phyloP scores from a whole-genome alignment of 2,797 vertebrate species.

The Melanotaenia boesemani region DNA sequence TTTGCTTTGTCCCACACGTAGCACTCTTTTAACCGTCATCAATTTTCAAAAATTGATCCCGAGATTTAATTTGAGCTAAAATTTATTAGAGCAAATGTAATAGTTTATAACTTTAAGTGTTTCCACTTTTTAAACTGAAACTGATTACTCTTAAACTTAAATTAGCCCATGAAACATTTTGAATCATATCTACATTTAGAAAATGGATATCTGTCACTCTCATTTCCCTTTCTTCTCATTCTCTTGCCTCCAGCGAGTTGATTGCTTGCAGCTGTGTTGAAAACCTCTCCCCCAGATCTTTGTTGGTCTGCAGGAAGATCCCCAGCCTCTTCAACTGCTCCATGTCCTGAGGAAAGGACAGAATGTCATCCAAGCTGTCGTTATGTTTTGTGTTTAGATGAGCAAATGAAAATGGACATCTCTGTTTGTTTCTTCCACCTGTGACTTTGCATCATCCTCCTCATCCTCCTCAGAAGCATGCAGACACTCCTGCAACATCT shows the following conservation, averaged over 20 bases:
- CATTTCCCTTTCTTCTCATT: constrained; percentile 8
- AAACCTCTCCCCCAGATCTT: constrained; percentile 72
- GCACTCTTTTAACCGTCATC: no score
- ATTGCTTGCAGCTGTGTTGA: constrained; percentile 64
- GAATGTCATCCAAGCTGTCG: not conserved
- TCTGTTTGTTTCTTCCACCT: constrained; percentile 37
- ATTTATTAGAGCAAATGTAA: not conserved
- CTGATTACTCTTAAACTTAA: not conserved
- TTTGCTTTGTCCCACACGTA: not conserved
- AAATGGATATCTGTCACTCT: not conserved
- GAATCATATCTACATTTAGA: not conserved
- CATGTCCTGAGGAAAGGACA: constrained; percentile 39
- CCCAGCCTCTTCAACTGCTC: constrained; percentile 62
- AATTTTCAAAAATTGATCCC: no score
- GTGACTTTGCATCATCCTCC: constrained; percentile 18
- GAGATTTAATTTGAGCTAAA: not conserved
- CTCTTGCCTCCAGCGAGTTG: constrained; percentile 25
- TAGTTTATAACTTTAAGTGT: not conserved
- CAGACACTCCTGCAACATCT: constrained; percentile 80
- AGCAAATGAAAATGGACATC: not conserved
- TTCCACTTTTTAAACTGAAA: no score
- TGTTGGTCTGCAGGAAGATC: constrained; percentile 70
- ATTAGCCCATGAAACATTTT: not conserved
- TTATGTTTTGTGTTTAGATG: not conserved
- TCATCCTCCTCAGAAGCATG: not conserved